These are phyloP conservation scores for Trinectes maculatus DNA, from an alignment of 2,113 vertebrate species.

Conservation along the genomic window DNA sequence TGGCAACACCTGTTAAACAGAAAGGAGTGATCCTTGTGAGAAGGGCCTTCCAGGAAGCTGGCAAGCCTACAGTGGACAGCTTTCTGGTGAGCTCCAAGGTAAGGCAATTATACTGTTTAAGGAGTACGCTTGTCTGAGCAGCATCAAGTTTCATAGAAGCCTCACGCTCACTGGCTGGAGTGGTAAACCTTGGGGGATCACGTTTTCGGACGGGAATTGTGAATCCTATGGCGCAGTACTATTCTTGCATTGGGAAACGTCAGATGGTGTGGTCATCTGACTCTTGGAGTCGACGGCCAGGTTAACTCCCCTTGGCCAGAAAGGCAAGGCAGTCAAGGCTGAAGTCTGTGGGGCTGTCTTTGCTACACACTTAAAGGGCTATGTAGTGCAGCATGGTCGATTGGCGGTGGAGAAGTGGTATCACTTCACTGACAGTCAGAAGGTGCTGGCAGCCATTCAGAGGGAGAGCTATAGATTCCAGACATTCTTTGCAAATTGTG, in stretches of 20 bases:
- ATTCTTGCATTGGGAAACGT: no score
- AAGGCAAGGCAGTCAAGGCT: constrained; percentile 22
- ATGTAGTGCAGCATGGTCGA: no score
- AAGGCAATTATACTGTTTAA: not conserved
- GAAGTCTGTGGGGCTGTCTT: constrained; percentile 37
- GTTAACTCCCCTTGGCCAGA: constrained; percentile 19
- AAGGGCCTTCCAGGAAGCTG: constrained; percentile 33
- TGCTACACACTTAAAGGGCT: no score
- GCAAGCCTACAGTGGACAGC: constrained; percentile 6
- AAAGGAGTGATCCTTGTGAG: constrained; percentile 42
- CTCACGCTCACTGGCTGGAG: constrained; percentile 13
- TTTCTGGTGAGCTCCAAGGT: constrained; percentile 27
- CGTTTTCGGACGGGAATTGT: constrained; percentile 46
- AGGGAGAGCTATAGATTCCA: constrained; percentile 11
- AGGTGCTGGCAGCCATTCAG: not conserved
- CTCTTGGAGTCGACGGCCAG: constrained; percentile 43
- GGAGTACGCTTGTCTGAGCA: not conserved
- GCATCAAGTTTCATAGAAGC: constrained; percentile 28
- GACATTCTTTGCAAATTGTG: not conserved
- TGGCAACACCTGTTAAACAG: constrained; percentile 14
- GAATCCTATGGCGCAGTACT: constrained; percentile 6
- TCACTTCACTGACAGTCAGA: not conserved
- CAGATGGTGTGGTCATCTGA: no score
- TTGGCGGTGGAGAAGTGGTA: not conserved
- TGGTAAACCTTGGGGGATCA: constrained; percentile 18